Percentiles rank a stretch among this genome's conserved stretches.
These are phyloP conservation scores for Chymomyza amoena DNA, from an alignment of 2,888 invertebrate genomes.

Conservation along the genomic window DNA sequence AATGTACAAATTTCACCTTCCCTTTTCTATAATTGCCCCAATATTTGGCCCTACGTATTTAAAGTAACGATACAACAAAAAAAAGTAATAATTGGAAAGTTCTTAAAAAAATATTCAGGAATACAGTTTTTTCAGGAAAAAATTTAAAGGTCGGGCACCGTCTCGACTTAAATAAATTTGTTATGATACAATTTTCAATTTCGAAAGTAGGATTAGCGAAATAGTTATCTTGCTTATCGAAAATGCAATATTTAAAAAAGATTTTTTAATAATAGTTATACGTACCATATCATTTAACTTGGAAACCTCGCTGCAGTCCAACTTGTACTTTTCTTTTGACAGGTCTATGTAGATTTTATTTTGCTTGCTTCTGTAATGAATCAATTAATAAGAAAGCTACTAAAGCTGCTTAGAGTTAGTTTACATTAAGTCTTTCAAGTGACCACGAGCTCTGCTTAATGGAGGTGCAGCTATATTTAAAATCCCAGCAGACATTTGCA, in stretches of 20 bases:
- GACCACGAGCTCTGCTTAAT: conserved; percentile 62
- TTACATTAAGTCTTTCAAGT: conserved; percentile 76
- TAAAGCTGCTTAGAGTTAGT: conserved; percentile 12
- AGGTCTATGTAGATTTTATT: conserved; percentile 77
- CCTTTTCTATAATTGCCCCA: too few species aligned
- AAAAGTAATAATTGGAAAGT: too few species aligned
- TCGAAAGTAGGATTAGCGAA: too few species aligned
- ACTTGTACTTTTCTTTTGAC: conserved; percentile 75
- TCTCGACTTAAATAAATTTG: too few species aligned
- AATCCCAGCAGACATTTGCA: conserved; percentile 70
- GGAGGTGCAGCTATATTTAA: conserved; percentile 74
- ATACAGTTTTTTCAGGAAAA: too few species aligned
- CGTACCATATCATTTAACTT: conserved; percentile 75
- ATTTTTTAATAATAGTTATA: background rate
- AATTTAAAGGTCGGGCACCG: too few species aligned
- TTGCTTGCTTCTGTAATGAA: conserved; percentile 71
- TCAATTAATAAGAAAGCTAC: background rate
- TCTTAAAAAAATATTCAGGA: too few species aligned
- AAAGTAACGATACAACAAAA: too few species aligned
- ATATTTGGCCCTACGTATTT: too few species aligned
- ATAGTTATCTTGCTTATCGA: background rate
- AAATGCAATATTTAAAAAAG: background rate
- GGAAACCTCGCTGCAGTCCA: conserved; percentile 73
- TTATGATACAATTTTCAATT: too few species aligned
- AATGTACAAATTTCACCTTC: too few species aligned